Evolutionary conservation across 2,888 invertebrate species (phyloP).

Genomic region (Cerastoderma edule): DNA sequence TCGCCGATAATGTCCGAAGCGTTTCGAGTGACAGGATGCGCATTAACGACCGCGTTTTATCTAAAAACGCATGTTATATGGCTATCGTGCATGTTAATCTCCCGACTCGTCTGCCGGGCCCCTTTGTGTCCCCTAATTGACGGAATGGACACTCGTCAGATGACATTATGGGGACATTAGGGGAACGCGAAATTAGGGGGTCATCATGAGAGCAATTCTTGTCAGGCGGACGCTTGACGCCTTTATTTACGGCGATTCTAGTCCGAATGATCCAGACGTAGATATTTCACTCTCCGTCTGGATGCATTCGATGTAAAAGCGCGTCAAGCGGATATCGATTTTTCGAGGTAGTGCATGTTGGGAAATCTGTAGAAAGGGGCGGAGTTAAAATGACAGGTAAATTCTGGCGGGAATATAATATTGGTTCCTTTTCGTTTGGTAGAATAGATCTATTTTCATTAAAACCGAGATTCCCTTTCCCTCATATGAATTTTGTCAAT

Average conservation of each 20-base stretch:
- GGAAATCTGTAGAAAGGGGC: too few relatives aligned
- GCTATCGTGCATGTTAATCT: conserved; percentile 18
- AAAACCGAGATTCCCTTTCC: too few relatives aligned
- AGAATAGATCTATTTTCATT: too few relatives aligned
- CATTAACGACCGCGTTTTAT: neutral
- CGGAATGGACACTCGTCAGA: neutral
- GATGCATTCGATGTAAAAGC: too few relatives aligned
- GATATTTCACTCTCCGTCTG: too few relatives aligned
- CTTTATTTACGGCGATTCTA: conserved; percentile 15
- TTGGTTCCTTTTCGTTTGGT: too few relatives aligned
- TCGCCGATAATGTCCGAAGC: conserved; percentile 5
- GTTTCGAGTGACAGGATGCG: conserved; percentile 2
- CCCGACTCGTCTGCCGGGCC: neutral
- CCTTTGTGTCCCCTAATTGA: conserved; percentile 10
- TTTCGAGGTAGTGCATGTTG: too few relatives aligned
- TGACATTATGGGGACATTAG: conserved; percentile 20
- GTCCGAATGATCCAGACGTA: too few relatives aligned
- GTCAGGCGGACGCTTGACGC: conserved; percentile 14
- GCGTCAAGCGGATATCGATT: too few relatives aligned
- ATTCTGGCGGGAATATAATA: too few relatives aligned
- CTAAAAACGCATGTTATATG: conserved; percentile 24
- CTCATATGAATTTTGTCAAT: too few relatives aligned
- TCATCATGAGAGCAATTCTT: conserved; percentile 20
- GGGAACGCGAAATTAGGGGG: neutral
- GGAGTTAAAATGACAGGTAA: too few relatives aligned